Percentiles rank a stretch among this genome's conserved stretches.
Evolutionary conservation across 2,113 vertebrate species (phyloP).

Genomic region (Tauraco erythrolophus): DNA sequence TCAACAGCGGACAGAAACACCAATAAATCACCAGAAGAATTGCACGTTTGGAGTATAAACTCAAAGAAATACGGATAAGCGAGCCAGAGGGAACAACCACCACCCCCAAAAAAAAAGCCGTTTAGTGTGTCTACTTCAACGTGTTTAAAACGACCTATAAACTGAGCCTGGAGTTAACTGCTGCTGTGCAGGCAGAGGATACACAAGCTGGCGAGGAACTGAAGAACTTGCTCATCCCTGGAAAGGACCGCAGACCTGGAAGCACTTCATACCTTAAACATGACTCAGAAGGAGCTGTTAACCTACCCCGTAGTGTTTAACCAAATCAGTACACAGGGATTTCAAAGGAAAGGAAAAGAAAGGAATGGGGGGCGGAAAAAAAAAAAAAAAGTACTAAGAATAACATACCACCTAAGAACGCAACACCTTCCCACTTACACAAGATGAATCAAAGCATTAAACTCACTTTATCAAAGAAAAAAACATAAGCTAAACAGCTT

Average conservation of each 20-base stretch:
- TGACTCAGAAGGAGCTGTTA: conserved; percentile 42
- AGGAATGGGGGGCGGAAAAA: not conserved
- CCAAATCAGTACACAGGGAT: not conserved
- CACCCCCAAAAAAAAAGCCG: not conserved
- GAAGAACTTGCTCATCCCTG: not conserved
- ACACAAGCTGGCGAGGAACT: not conserved
- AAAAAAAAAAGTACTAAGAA: not conserved
- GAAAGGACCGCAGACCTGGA: conserved; percentile 22
- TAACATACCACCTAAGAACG: not conserved
- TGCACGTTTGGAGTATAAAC: not conserved
- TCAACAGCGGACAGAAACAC: conserved; percentile 1
- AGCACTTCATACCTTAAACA: not conserved
- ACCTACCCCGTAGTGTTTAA: not conserved
- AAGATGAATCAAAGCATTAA: not conserved
- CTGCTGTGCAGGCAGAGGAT: not conserved
- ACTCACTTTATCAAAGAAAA: not conserved
- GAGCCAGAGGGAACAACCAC: not conserved
- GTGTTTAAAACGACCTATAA: not conserved
- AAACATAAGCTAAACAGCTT: not conserved
- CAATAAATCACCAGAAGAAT: conserved; percentile 9
- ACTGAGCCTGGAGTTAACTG: not conserved
- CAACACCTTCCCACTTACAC: not conserved
- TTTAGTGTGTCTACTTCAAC: not conserved
- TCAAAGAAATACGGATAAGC: not conserved
- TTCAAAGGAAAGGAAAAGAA: not conserved